A percentile compares a stretch with the other conserved stretches of the same genome.
These are phyloP conservation scores for Natrix natrix DNA, from an alignment of 2,797 vertebrate species.

Conservation along the genomic window DNA sequence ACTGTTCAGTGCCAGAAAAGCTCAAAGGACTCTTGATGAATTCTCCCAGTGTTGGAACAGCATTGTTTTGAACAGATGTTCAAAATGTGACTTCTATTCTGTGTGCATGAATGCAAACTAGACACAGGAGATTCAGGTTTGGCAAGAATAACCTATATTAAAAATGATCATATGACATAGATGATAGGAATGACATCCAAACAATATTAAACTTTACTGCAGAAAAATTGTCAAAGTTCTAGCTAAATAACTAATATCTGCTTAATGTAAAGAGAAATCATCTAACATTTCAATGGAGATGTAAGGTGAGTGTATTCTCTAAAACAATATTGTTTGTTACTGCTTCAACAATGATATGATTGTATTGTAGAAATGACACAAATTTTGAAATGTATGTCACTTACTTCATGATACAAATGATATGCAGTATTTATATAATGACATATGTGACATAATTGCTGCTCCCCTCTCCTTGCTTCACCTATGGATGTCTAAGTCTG, in stretches of 20 bases:
- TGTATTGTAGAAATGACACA: background rate
- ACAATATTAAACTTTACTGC: background rate
- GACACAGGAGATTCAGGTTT: background rate
- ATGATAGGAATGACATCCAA: background rate
- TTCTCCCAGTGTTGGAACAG: background rate
- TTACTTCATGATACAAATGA: background rate
- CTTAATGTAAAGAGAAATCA: background rate
- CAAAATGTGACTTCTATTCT: background rate
- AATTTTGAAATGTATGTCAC: background rate
- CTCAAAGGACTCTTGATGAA: background rate
- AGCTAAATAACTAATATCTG: background rate
- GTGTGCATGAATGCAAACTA: background rate
- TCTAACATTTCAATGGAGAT: background rate
- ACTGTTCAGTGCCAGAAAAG: background rate
- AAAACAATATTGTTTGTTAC: background rate
- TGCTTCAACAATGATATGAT: background rate
- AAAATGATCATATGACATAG: background rate
- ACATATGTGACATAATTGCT: background rate
- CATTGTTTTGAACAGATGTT: background rate
- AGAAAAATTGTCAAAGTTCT: background rate
- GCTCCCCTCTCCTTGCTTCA: background rate
- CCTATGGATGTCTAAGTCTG: background rate
- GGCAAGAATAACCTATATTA: background rate
- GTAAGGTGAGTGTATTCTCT: background rate
- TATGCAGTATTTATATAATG: background rate